Base-by-base conservation (phyloP, 1,140 invertebrate genomes). In the Ceratina japonica region DNA sequence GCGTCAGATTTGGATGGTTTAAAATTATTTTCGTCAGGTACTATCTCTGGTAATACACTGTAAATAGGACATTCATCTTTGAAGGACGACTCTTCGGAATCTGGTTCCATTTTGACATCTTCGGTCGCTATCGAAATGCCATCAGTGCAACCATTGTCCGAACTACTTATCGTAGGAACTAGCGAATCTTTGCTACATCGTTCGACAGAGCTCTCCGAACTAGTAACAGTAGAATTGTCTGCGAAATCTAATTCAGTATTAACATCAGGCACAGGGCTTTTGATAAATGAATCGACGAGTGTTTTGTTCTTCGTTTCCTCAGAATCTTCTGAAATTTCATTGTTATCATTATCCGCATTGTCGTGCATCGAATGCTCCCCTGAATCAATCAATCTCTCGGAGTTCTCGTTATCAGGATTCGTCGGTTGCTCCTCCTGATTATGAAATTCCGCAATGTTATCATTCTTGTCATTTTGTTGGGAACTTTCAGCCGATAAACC, bases 131-230 rank as follows among this genome's bases (percentile, higher is more conserved):
- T 64, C 0, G 52, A 73, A 54, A 27, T 68, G 24, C 83, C 59
- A 15, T 69, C 65, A 24, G 18, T 59, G 44, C 69, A 83, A 31
- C 10, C 59, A 64, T 78, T 74, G 10, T 80, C 81, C 51, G 84
- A 86, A 27, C 74, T 86, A 79, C 80, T 86, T 82, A 79, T 82
- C 12, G 58, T 77, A 86, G 84, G 73, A 79, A 83, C 84, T 80
- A 84, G 63, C n/a, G 68, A 20, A 18, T 82, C 71, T 73, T 80
- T 86, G 22, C 74, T 73, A 58, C 66, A 71, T 22, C 82, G 66
- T 78, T 37, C 73, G 18, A 58, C 20, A 0, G 66, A 70, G n/a
- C n/a, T n/a, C n/a, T 79, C 80, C 4, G 83, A 86, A 75, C 76
- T 85, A 1, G 69, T 82, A 63, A 82, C 72, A 31, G 31, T 66